Evolutionary conservation across 1,140 invertebrate genomes (phyloP).

Genomic region (Sminthurinus signatus): DNA sequence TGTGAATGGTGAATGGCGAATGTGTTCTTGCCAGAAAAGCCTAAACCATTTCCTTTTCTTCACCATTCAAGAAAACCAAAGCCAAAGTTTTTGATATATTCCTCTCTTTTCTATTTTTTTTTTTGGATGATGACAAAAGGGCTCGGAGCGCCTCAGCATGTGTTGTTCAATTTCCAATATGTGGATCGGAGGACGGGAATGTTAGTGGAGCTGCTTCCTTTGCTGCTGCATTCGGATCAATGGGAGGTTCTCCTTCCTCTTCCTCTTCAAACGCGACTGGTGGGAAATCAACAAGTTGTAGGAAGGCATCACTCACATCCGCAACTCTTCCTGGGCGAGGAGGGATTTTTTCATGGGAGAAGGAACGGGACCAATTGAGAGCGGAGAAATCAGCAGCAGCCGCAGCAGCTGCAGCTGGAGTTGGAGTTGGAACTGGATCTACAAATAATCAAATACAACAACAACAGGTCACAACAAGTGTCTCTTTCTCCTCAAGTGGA

Average conservation of each 20-base stretch:
- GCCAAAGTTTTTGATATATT: no score
- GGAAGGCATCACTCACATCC: slow-evolving; percentile 22
- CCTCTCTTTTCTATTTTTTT: not conserved
- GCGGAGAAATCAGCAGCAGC: not conserved
- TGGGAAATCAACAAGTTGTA: slow-evolving; percentile 25
- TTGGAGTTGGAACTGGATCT: not conserved
- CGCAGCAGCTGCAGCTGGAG: not conserved
- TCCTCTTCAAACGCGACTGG: not conserved
- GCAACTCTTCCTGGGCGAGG: not conserved
- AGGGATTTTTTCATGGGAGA: slow-evolving; percentile 12
- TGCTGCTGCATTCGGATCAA: no score
- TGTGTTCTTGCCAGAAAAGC: no score
- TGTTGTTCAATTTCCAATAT: slow-evolving; percentile 20
- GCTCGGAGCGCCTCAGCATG: slow-evolving; percentile 31
- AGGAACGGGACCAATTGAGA: not conserved
- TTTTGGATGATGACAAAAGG: slow-evolving; percentile 10
- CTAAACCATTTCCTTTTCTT: no score
- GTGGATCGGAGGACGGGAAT: not conserved
- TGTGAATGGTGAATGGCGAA: no score
- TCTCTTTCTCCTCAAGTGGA: not conserved
- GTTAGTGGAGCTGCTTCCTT: not conserved
- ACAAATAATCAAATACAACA: slow-evolving; percentile 8
- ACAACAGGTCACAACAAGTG: slow-evolving; percentile 3
- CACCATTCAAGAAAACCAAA: no score
- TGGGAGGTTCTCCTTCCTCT: slow-evolving; percentile 12